phyloP scores from a whole-genome alignment of 2,888 invertebrate species.

The Nowickia ferox region DNA sequence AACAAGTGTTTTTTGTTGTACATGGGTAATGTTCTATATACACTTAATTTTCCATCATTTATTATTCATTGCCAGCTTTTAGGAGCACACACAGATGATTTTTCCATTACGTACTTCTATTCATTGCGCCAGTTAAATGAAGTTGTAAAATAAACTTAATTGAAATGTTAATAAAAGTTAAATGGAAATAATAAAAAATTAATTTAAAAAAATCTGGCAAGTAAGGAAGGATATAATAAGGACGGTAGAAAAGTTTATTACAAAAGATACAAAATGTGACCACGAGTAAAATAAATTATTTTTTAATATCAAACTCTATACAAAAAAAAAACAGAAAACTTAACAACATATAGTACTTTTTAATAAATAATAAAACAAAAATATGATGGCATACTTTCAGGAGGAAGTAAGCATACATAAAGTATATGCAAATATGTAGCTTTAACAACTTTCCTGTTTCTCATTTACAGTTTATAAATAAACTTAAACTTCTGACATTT shows the following conservation, averaged over 20 bases:
- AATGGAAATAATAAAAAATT: not conserved
- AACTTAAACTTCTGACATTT: constrained; percentile 19
- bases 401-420: too few relatives aligned
- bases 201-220: not conserved
- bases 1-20: not conserved
- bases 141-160: constrained; percentile 14
- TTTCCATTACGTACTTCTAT: too few relatives aligned
- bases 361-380: too few relatives aligned
- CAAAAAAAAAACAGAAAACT: too few relatives aligned
- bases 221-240: not conserved
- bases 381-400: too few relatives aligned
- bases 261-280: too few relatives aligned
- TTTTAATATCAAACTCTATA: too few relatives aligned
- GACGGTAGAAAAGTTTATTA: not conserved
- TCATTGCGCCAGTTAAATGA: not conserved
- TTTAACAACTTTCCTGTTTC: not conserved
- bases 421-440: too few relatives aligned
- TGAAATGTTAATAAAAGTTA: constrained; percentile 4
- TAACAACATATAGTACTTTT: too few relatives aligned
- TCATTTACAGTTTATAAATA: not conserved
- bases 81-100: not conserved
- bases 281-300: too few relatives aligned
- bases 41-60: constrained; percentile 3
- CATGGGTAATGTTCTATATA: not conserved
- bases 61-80: constrained; percentile 7